Percentiles rank a stretch among this genome's conserved stretches.
These are phyloP conservation scores for Actinopyga echinites DNA, from an alignment of 53 echinoderm and acorn worm genomes.

Conservation along the genomic window DNA sequence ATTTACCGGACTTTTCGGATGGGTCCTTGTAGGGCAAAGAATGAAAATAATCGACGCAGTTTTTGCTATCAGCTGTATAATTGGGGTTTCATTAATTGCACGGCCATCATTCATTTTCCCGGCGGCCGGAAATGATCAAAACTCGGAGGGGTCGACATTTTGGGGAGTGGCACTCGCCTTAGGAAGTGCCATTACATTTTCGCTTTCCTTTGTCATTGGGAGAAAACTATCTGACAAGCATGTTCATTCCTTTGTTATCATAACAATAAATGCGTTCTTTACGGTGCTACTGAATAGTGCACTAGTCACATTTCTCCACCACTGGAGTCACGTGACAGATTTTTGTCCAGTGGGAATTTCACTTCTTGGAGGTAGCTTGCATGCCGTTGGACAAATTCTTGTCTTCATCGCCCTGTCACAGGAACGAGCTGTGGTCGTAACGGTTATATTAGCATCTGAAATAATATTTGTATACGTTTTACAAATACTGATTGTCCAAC, in stretches of 20 bases:
- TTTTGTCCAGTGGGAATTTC: not conserved
- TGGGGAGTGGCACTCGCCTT: not conserved
- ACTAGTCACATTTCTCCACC: not conserved
- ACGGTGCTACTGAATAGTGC: not conserved
- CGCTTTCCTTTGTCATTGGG: constrained; percentile 7
- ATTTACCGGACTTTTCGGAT: constrained; percentile 11
- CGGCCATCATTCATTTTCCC: constrained; percentile 9
- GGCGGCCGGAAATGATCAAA: not conserved
- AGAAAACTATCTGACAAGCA: constrained; percentile 19
- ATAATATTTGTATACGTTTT: not conserved
- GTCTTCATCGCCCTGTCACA: constrained; percentile 1
- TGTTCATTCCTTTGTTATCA: not conserved
- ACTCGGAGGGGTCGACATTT: not conserved
- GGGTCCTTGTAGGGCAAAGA: not conserved
- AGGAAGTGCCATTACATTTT: not conserved
- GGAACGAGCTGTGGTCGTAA: constrained; percentile 13
- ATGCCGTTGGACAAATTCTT: constrained; percentile 4
- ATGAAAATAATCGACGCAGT: not conserved
- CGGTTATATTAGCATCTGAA: constrained; percentile 23
- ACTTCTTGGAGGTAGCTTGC: not conserved
- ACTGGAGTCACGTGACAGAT: not conserved
- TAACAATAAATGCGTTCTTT: not conserved
- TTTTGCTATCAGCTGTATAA: not conserved
- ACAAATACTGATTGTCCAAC: constrained; percentile 1
- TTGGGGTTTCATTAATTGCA: constrained; percentile 1